Conservation (phyloP, 2,797 vertebrate genomes). For the Chiroxiphia lanceolata region DNA sequence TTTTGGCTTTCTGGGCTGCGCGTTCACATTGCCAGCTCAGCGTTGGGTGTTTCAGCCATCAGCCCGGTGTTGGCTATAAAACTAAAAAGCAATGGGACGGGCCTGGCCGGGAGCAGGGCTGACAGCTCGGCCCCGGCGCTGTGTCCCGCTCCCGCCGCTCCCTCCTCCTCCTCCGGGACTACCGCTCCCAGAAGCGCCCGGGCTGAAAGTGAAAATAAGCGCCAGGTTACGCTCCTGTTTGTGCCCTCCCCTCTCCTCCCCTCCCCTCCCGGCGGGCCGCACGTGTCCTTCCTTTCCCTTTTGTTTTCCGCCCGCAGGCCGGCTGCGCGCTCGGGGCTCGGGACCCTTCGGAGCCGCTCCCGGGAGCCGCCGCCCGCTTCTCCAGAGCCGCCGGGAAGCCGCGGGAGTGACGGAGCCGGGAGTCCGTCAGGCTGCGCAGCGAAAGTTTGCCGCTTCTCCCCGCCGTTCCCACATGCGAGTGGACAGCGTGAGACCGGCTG, state of each 20-base stretch:
- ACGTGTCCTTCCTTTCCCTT: constrained; percentile 65
- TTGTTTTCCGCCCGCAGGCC: constrained; percentile 61
- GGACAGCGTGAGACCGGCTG: background rate
- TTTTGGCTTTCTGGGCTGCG: background rate
- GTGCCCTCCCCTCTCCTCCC: background rate
- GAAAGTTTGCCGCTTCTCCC: background rate
- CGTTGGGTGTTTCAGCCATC: background rate
- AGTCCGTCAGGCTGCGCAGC: background rate
- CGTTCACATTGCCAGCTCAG: background rate
- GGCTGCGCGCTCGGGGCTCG: background rate
- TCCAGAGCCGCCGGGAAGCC: background rate
- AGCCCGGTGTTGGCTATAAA: background rate
- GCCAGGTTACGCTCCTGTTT: constrained; percentile 27
- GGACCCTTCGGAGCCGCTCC: background rate
- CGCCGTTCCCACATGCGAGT: constrained; percentile 44
- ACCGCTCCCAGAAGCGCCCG: constrained; percentile 72
- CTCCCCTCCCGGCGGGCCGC: background rate
- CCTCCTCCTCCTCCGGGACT: constrained; percentile 46
- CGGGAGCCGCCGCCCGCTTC: background rate
- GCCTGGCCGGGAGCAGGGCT: background rate
- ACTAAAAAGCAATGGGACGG: accelerated
- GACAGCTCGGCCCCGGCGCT: background rate
- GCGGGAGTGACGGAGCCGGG: background rate
- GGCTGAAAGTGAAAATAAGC: constrained; percentile 78
- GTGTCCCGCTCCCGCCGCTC: background rate